These are phyloP conservation scores for Semaprochilodus insignis DNA, from an alignment of 2,797 vertebrate species.

Conservation along the genomic window DNA sequence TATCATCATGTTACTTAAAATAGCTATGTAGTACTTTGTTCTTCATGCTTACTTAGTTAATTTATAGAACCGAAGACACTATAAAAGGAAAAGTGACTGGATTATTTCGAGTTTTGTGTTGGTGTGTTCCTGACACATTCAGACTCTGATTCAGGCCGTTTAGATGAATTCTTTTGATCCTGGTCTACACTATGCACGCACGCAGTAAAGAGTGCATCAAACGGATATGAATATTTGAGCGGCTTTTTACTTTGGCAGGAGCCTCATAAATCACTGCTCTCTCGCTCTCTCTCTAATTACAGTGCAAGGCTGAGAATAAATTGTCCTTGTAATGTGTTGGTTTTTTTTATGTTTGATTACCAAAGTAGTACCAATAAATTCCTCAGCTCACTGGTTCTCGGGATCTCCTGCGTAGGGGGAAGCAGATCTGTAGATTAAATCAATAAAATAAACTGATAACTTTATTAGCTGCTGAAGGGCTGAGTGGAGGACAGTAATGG, in stretches of 20 bases:
- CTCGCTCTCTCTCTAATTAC: slow-evolving; percentile 21
- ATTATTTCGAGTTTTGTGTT: too few species aligned
- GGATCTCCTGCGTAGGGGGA: slow-evolving; percentile 45
- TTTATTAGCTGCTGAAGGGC: slow-evolving; percentile 64
- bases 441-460: slow-evolving; percentile 68
- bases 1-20: too few species aligned
- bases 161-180: too few species aligned
- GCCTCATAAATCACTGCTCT: slow-evolving; percentile 65
- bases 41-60: too few species aligned
- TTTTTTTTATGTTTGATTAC: slow-evolving; percentile 62
- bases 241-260: slow-evolving; percentile 61
- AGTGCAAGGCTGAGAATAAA: slow-evolving; percentile 62
- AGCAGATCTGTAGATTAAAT: slow-evolving; percentile 64
- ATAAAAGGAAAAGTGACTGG: too few species aligned
- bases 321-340: slow-evolving; percentile 60
- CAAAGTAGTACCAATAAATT: slow-evolving; percentile 64
- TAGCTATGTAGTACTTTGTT: too few species aligned
- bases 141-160: too few species aligned
- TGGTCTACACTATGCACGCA: background rate
- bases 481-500: slow-evolving; percentile 44
- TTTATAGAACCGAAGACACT: too few species aligned
- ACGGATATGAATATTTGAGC: slow-evolving; percentile 65
- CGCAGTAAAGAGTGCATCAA: slow-evolving; percentile 60
- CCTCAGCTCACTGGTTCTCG: slow-evolving; percentile 47
- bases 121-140: too few species aligned